Conservation (phyloP, 1,140 invertebrate species). For the Anoplolepis gracilipes region DNA sequence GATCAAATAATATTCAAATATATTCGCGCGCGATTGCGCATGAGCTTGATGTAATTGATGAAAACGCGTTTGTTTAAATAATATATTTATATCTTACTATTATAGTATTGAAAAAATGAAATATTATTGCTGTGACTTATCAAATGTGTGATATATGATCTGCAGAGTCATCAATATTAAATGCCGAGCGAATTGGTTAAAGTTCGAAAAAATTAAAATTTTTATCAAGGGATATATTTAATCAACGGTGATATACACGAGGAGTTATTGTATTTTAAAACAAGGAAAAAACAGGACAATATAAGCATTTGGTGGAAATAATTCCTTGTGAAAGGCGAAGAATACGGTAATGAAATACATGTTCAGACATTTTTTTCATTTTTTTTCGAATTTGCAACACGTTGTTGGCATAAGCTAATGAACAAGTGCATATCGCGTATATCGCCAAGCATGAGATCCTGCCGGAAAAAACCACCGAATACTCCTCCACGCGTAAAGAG, state of each 20-base stretch:
- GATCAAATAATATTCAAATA: slow-evolving; percentile 48
- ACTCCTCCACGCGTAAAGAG: slow-evolving; percentile 43
- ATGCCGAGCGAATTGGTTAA: background rate
- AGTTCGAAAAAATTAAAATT: slow-evolving; percentile 1
- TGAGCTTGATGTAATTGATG: slow-evolving; percentile 25
- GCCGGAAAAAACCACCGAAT: slow-evolving; percentile 40
- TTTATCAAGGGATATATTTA: slow-evolving; percentile 17
- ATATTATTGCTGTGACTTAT: background rate
- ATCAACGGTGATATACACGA: slow-evolving; percentile 4
- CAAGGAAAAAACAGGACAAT: slow-evolving; percentile 6
- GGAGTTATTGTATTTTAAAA: background rate
- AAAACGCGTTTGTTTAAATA: background rate
- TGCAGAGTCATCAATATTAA: background rate
- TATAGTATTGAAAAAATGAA: background rate
- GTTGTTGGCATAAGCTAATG: slow-evolving; percentile 24
- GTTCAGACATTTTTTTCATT: background rate
- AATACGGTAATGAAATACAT: slow-evolving; percentile 33
- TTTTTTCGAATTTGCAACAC: slow-evolving; percentile 27
- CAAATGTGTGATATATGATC: background rate
- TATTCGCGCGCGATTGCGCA: background rate
- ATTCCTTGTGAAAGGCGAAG: background rate
- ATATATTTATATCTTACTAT: background rate
- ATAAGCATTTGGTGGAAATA: slow-evolving; percentile 28
- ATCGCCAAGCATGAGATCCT: slow-evolving; percentile 21
- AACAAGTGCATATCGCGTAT: slow-evolving; percentile 39